Percentiles rank a stretch among this genome's conserved stretches.
phyloP scores from a whole-genome alignment of 2,888 invertebrate genomes.

The Perdita meconis region DNA sequence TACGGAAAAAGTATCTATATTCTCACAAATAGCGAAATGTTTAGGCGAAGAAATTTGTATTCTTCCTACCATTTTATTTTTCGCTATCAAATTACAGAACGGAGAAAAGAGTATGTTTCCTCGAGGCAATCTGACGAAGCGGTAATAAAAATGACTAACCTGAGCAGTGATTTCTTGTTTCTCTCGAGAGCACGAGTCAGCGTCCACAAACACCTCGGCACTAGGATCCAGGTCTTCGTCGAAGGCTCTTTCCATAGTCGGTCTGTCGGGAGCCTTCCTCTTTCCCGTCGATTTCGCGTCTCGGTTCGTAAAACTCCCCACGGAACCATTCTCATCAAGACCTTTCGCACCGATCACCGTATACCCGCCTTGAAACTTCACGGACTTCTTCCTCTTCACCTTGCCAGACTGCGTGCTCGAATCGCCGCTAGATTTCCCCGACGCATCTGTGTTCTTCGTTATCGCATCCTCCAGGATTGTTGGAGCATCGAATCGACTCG shows the following conservation, averaged over 20 bases:
- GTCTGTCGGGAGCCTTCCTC: constrained; percentile 70
- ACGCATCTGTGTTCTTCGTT: neutral
- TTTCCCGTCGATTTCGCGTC: constrained; percentile 33
- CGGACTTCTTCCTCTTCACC: constrained; percentile 73
- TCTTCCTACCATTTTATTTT: no score
- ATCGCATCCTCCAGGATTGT: neutral
- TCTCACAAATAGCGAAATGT: no score
- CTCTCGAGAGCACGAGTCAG: constrained; percentile 27
- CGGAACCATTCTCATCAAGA: constrained; percentile 41
- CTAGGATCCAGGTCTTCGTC: neutral
- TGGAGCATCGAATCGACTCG: neutral
- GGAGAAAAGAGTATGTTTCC: no score
- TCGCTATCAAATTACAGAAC: no score
- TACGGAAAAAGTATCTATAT: no score
- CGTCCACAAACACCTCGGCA: constrained; percentile 22
- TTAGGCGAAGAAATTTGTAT: no score
- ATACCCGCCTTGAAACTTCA: constrained; percentile 75
- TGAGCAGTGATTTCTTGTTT: constrained; percentile 52
- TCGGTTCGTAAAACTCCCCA: constrained; percentile 25
- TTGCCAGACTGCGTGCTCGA: constrained; percentile 41
- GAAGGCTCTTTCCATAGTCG: constrained; percentile 27
- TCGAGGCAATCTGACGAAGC: no score
- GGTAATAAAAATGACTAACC: constrained; percentile 47
- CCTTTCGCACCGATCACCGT: constrained; percentile 59
- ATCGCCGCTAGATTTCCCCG: neutral